Conservation (phyloP, 2,113 vertebrate species). For the Ciconia stormi region DNA sequence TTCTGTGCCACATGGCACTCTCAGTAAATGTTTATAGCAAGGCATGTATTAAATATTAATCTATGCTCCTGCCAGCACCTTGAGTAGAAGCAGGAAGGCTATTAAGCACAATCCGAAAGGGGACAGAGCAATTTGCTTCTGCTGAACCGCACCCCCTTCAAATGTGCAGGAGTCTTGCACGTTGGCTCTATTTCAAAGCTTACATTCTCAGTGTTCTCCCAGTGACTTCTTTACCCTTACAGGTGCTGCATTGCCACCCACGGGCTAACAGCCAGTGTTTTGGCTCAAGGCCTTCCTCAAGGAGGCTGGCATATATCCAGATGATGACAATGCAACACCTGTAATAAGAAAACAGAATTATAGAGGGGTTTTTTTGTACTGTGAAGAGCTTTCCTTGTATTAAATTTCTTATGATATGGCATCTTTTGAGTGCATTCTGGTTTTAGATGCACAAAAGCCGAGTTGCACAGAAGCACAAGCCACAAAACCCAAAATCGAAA, state of each 20-base stretch:
- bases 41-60: neutral
- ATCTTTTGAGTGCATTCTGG: neutral
- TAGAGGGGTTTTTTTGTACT: neutral
- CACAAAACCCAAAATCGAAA: neutral
- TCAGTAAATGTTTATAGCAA: neutral
- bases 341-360: neutral
- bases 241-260: neutral
- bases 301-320: neutral
- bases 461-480: neutral
- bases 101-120: neutral
- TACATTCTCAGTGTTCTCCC: accelerated
- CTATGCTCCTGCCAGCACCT: neutral
- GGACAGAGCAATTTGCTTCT: neutral
- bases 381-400: neutral
- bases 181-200: neutral
- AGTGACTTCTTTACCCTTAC: neutral
- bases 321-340: neutral
- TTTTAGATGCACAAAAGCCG: neutral
- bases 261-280: neutral
- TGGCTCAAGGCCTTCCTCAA: neutral
- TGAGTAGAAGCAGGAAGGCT: neutral
- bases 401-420: neutral
- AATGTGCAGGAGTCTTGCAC: neutral
- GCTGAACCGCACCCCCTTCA: neutral
- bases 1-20: neutral